These are phyloP conservation scores for Atopsyche davidsoni DNA, from an alignment of 1,140 invertebrate genomes.

Conservation along the genomic window DNA sequence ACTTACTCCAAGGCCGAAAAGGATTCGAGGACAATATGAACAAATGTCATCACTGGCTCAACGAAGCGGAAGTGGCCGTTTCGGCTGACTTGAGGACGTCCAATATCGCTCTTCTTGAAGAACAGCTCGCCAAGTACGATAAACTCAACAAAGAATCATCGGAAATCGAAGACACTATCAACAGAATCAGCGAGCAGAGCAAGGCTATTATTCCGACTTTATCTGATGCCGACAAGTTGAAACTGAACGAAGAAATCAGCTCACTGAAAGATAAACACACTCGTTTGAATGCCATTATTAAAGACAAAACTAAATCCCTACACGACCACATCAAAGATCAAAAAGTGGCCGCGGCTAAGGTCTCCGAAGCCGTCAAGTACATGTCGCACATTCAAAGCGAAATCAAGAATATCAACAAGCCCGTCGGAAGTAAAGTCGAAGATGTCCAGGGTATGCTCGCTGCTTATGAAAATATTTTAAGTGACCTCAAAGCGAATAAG, in stretches of 20 bases:
- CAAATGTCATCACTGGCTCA: conserved; percentile 76
- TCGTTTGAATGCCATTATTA: conserved; percentile 65
- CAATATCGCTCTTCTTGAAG: conserved; percentile 73
- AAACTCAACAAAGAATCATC: conserved; percentile 70
- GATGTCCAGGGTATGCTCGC: conserved; percentile 74
- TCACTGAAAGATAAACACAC: conserved; percentile 70
- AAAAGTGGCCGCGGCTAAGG: conserved; percentile 67
- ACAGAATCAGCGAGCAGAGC: conserved; percentile 69
- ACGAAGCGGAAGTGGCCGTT: conserved; percentile 79
- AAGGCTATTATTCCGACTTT: conserved; percentile 72
- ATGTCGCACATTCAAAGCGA: conserved; percentile 75
- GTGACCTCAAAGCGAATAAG: conserved; percentile 75
- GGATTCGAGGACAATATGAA: conserved; percentile 75
- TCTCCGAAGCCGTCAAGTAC: conserved; percentile 74
- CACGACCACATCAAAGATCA: conserved; percentile 71
- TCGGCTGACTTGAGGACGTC: conserved; percentile 71
- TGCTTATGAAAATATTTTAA: conserved; percentile 72
- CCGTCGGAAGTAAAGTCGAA: conserved; percentile 77
- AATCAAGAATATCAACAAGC: conserved; percentile 74
- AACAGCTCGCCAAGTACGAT: conserved; percentile 79
- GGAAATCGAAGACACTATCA: conserved; percentile 62
- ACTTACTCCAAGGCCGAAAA: conserved; percentile 67
- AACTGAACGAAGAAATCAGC: conserved; percentile 70
- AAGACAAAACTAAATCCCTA: conserved; percentile 65
- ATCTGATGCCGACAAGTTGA: conserved; percentile 78